These are phyloP conservation scores for Gobionotothen gibberifrons DNA, from an alignment of 2,797 vertebrate genomes.

Conservation along the genomic window DNA sequence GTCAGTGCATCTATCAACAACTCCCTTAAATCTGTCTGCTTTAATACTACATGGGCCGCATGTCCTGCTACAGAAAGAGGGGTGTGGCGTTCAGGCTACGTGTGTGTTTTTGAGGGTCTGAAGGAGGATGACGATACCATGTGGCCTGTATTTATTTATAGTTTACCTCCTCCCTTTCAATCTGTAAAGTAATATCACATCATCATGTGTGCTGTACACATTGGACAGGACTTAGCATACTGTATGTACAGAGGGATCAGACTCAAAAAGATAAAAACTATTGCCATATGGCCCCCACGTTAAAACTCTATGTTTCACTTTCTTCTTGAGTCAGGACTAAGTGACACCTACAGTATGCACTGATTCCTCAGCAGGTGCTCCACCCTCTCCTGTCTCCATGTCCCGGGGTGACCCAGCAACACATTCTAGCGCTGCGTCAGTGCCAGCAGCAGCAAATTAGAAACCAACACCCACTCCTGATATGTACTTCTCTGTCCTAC, in stretches of 20 bases:
- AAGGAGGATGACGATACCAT: conserved; percentile 55
- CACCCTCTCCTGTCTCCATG: conserved; percentile 54
- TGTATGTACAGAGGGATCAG: conserved; percentile 25
- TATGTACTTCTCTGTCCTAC: conserved; percentile 72
- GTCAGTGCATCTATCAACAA: conserved; percentile 3
- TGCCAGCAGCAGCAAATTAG: conserved; percentile 81
- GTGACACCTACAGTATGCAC: conserved; percentile 67
- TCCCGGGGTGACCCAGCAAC: conserved; percentile 76
- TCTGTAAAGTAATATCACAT: conserved; percentile 74
- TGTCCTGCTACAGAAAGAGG: conserved; percentile 26
- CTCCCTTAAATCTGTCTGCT: conserved; percentile 9
- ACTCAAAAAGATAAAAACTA: conserved; percentile 3
- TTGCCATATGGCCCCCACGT: not conserved
- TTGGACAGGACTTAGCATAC: conserved; percentile 32
- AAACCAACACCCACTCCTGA: conserved; percentile 74
- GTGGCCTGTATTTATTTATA: conserved; percentile 76
- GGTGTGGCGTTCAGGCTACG: conserved; percentile 13
- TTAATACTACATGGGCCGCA: conserved; percentile 23
- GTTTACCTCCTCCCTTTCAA: conserved; percentile 74
- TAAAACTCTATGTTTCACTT: conserved; percentile 58
- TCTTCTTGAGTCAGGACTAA: conserved; percentile 64
- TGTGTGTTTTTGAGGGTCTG: conserved; percentile 9
- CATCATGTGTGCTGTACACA: conserved; percentile 43
- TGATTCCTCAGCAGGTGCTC: conserved; percentile 64
- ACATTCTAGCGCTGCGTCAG: conserved; percentile 72